Percentiles rank a stretch among this genome's conserved stretches.
These are phyloP conservation scores for Vidua chalybeata DNA, from an alignment of 2,113 vertebrate species.

Conservation along the genomic window DNA sequence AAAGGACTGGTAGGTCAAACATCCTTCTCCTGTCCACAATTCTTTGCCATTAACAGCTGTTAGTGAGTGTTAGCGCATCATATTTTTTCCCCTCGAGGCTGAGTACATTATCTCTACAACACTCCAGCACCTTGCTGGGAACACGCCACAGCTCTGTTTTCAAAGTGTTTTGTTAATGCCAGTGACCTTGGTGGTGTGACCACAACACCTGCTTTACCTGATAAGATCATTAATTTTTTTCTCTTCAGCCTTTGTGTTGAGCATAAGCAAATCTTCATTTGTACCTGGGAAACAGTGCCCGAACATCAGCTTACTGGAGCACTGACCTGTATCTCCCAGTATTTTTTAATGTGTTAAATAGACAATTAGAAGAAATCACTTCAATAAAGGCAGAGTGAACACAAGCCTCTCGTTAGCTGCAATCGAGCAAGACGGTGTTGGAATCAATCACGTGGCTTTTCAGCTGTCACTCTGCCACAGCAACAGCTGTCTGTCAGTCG, in stretches of 20 bases:
- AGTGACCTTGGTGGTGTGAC: constrained; percentile 59
- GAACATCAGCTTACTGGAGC: background rate
- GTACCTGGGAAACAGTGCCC: background rate
- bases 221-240: constrained; percentile 65
- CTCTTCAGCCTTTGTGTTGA: constrained; percentile 29
- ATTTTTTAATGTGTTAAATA: constrained; percentile 23
- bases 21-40: background rate
- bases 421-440: background rate
- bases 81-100: constrained; percentile 13
- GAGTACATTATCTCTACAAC: constrained; percentile 28
- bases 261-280: constrained; percentile 65
- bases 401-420: background rate
- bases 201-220: constrained; percentile 68
- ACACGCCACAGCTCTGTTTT: constrained; percentile 1
- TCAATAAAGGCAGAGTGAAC: background rate
- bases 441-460: constrained; percentile 15
- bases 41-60: constrained; percentile 46
- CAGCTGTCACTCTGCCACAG: constrained; percentile 23
- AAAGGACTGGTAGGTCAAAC: constrained; percentile 37
- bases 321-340: constrained; percentile 36
- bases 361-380: constrained; percentile 51
- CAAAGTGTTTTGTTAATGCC: constrained; percentile 24
- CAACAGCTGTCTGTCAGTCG: constrained; percentile 25
- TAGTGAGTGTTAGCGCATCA: background rate
- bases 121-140: constrained; percentile 42